Percentiles rank a stretch among this genome's conserved stretches.
These are phyloP conservation scores for Temnothorax ravouxi DNA, from an alignment of 2,888 invertebrate species.

Conservation along the genomic window DNA sequence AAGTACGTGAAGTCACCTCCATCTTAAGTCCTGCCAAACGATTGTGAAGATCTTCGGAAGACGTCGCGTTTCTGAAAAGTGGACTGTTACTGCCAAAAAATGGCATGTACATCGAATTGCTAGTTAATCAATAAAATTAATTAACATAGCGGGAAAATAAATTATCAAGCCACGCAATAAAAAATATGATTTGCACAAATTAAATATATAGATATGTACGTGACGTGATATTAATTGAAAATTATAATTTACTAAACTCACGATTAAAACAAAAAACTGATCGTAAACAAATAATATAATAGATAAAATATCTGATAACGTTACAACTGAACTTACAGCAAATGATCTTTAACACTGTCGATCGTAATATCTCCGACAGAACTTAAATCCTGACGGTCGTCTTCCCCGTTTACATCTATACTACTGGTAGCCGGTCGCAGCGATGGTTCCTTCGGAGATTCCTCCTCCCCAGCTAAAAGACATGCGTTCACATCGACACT, in stretches of 20 bases:
- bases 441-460: slow-evolving; percentile 81
- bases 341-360: slow-evolving; percentile 97
- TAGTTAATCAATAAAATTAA: slow-evolving; percentile 40
- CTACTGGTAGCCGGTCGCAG: slow-evolving; percentile 82
- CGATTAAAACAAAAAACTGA: background rate
- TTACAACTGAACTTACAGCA: slow-evolving; percentile 85
- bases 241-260: background rate
- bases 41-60: slow-evolving; percentile 84
- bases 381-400: slow-evolving; percentile 87
- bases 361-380: slow-evolving; percentile 96
- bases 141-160: slow-evolving; percentile 64
- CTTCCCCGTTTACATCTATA: slow-evolving; percentile 86
- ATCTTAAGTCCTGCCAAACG: slow-evolving; percentile 85
- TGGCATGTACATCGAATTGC: slow-evolving; percentile 74
- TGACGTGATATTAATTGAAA: slow-evolving; percentile 9
- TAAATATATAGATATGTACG: background rate
- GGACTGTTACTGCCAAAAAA: slow-evolving; percentile 84
- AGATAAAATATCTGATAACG: slow-evolving; percentile 46
- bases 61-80: slow-evolving; percentile 85
- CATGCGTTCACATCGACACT: slow-evolving; percentile 73
- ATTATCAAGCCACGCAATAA: slow-evolving; percentile 7
- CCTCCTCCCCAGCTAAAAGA: slow-evolving; percentile 83
- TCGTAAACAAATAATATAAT: slow-evolving; percentile 50
- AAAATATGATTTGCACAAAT: background rate
- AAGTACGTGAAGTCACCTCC: slow-evolving; percentile 85